Evolutionary conservation across 64 coral and sea anemone species (phyloP).

Genomic region (Porites australiensis): DNA sequence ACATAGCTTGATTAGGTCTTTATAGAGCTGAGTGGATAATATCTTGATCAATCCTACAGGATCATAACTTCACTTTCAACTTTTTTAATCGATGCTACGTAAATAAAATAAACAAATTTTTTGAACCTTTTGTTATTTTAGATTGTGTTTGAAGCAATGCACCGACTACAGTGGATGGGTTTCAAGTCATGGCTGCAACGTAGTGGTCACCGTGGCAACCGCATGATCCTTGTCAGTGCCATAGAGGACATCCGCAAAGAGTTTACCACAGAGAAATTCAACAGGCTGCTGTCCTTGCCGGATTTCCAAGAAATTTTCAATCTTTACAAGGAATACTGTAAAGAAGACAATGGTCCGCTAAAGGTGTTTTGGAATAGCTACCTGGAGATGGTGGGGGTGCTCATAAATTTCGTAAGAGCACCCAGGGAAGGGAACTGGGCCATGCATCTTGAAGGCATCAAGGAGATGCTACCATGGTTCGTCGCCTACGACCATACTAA

Average conservation of each 20-base stretch:
- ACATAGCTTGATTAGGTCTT: no score
- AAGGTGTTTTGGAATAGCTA: constrained; percentile 49
- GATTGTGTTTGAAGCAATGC: constrained; percentile 4
- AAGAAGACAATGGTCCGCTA: constrained; percentile 32
- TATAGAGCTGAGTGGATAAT: no score
- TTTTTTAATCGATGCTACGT: no score
- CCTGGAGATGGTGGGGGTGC: constrained; percentile 54
- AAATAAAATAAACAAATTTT: no score
- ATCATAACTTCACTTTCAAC: no score
- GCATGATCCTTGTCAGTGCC: not conserved
- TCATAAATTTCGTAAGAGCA: constrained; percentile 66
- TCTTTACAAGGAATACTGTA: constrained; percentile 19
- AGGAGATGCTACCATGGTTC: constrained; percentile 67
- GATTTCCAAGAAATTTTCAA: constrained; percentile 2
- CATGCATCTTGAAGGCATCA: constrained; percentile 51
- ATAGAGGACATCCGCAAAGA: not conserved
- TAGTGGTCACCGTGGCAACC: constrained; percentile 6
- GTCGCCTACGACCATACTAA: constrained; percentile 72
- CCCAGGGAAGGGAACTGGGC: constrained; percentile 61
- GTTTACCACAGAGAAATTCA: constrained; percentile 32
- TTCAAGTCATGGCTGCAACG: constrained; percentile 6
- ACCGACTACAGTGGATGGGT: not conserved
- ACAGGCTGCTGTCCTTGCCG: not conserved
- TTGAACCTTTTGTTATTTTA: not conserved
- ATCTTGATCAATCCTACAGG: no score